Evolutionary conservation across 2,113 vertebrate genomes (phyloP).

Genomic region (Limnothrissa miodon): DNA sequence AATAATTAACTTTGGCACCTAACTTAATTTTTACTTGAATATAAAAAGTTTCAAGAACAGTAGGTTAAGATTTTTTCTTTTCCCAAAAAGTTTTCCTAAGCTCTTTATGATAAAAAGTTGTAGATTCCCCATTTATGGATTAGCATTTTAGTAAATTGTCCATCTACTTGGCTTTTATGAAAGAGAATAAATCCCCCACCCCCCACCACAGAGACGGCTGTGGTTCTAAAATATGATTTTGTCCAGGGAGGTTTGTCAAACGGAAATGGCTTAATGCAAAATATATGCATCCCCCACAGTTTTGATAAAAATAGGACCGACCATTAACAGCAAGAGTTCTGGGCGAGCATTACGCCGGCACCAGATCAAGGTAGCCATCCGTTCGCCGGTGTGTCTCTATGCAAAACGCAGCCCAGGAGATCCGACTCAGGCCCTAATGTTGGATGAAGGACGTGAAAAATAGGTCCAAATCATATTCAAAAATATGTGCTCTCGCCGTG

Average conservation of each 20-base stretch:
- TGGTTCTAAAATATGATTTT: constrained; percentile 50
- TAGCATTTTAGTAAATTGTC: not conserved
- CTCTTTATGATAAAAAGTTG: not conserved
- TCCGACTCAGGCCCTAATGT: not conserved
- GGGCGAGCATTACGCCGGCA: constrained; percentile 40
- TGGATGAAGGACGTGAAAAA: not conserved
- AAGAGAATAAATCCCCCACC: not conserved
- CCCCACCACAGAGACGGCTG: not conserved
- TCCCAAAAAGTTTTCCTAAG: not conserved
- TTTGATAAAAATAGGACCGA: constrained; percentile 66
- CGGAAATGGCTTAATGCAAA: constrained; percentile 65
- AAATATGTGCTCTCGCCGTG: constrained; percentile 49
- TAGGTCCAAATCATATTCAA: constrained; percentile 56
- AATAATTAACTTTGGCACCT: not conserved
- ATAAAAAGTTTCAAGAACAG: not conserved
- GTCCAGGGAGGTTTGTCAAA: constrained; percentile 55
- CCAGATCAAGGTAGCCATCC: constrained; percentile 62
- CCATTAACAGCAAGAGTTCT: constrained; percentile 54
- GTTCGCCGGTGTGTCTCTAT: constrained; percentile 40
- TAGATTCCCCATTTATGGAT: constrained; percentile 11
- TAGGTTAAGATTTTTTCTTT: not conserved
- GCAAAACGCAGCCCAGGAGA: constrained; percentile 36
- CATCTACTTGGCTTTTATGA: not conserved
- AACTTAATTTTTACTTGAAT: not conserved
- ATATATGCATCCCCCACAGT: constrained; percentile 63